Base-by-base conservation (phyloP, 2,113 vertebrate genomes). In the Oceanites oceanicus region DNA sequence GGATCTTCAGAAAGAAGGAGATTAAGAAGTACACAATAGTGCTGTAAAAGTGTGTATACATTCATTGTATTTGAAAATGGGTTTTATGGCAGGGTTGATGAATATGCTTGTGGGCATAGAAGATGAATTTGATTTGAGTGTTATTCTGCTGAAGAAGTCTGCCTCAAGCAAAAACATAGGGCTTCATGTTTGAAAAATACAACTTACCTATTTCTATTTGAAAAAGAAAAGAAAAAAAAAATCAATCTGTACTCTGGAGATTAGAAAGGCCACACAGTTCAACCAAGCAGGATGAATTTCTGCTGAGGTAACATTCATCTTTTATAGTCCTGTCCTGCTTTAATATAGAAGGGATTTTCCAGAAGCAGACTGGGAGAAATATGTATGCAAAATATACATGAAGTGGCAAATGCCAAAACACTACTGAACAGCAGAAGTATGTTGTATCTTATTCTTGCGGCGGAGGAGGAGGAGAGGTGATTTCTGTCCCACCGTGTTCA, bases 211-310 rank as follows among this genome's bases (percentile, higher is more conserved):
- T 83, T 97, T 93, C 78, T 92, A 25, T 76, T 83, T 90, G 29
- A 63, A 88, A 50, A 80, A 77, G 59, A 56, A 79, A 85, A 38
- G 38, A 38, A 40, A 65, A 65, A 92, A 62, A 77, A 85, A 56
- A 58, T 76, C 77, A 42, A 50, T 93, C 67, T 90, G 25, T 80
- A 88, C 87, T 62, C 53, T 36, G 18, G 89, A 90, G 75, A 86
- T 94, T 93, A 73, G 74, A 90, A 95, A 90, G 91, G 85, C 84
- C 89, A 90, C 50, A 45, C 61, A 87, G 90, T 90, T 97, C 86
- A 94, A 56, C 68, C 68, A 81, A 82, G 86, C 77, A 74, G 91
- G 76, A 90, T 82, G 70, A 80, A 89, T 94, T 97, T 96, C 92
- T 94, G 88, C 75, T 85, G 88, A 77, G 36, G 55, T 73, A 86